Percentiles rank a stretch among this genome's conserved stretches.
Conservation (phyloP, 2,113 vertebrate genomes). For the Onychostruthus taczanowskii region DNA sequence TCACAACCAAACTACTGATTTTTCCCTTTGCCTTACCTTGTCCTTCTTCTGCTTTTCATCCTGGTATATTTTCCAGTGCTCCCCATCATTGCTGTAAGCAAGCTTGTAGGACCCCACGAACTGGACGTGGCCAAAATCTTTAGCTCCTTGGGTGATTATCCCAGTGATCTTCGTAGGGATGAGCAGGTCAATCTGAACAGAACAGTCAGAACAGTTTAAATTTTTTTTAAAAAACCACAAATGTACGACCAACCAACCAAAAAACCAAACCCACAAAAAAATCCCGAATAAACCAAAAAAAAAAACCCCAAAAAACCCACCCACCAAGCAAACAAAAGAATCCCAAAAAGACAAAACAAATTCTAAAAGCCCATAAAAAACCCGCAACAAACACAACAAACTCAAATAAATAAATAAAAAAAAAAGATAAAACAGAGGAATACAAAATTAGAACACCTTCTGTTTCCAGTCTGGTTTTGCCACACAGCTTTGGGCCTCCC, state of each 20-base stretch:
- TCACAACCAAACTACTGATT: not conserved
- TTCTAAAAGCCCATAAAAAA: not conserved
- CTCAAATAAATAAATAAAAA: not conserved
- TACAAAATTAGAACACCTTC: not conserved
- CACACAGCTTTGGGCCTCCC: not conserved
- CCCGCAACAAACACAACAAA: not conserved
- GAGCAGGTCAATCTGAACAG: constrained; percentile 88
- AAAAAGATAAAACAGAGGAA: not conserved
- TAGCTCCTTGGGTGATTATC: constrained; percentile 97
- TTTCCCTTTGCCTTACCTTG: constrained; percentile 81
- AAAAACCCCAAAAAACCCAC: not conserved
- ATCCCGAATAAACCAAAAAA: not conserved
- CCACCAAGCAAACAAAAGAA: not conserved
- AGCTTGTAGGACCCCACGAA: constrained; percentile 98
- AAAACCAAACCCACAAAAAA: not conserved
- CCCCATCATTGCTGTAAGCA: constrained; percentile 92
- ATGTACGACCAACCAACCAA: accelerated
- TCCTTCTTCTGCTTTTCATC: constrained; percentile 97
- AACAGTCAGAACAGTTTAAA: not conserved
- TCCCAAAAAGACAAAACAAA: not conserved
- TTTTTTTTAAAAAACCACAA: not conserved
- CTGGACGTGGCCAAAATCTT: constrained; percentile 97
- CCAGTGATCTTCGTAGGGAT: constrained; percentile 94
- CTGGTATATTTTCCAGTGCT: constrained; percentile 91
- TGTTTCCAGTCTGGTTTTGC: not conserved